phyloP scores from a whole-genome alignment of 2,888 invertebrate species.

The Drosophila koepferae region DNA sequence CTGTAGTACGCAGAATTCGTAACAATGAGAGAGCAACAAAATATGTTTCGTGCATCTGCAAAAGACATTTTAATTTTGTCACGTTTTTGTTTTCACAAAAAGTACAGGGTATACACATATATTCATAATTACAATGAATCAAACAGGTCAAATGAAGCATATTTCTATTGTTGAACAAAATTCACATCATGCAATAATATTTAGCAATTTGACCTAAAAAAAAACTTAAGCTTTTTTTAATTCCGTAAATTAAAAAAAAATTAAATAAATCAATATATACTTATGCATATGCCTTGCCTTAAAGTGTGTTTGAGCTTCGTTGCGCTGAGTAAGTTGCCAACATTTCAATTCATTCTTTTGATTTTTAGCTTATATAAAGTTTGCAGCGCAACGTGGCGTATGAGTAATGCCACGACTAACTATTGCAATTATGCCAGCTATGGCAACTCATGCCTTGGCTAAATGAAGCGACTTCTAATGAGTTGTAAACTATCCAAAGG shows the following conservation, averaged over 20 bases:
- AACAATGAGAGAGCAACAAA: constrained; percentile 11
- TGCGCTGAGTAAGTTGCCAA: not conserved
- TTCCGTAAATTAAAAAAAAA: not conserved
- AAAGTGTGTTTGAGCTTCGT: not conserved
- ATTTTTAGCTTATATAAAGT: constrained; percentile 20
- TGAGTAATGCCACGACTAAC: constrained; percentile 54
- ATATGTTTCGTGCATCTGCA: not conserved
- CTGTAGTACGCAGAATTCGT: constrained; percentile 1
- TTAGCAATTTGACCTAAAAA: too few relatives aligned
- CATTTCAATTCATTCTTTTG: not conserved
- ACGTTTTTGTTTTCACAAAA: not conserved
- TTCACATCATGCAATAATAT: not conserved
- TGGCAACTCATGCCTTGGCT: constrained; percentile 26
- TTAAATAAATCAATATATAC: not conserved
- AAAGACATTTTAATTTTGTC: constrained; percentile 9
- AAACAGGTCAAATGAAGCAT: not conserved
- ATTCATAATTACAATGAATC: not conserved
- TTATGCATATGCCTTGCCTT: not conserved
- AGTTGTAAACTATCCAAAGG: constrained; percentile 57
- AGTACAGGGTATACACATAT: not conserved
- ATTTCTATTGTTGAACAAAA: not conserved
- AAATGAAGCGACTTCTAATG: constrained; percentile 61
- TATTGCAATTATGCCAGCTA: constrained; percentile 45
- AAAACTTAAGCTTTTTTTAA: too few relatives aligned
- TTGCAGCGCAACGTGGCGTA: constrained; percentile 44